Evolutionary conservation across 2,113 vertebrate genomes (phyloP), one percentile per base, ranked within the genome.

Genomic region (Talpa occidentalis): DNA sequence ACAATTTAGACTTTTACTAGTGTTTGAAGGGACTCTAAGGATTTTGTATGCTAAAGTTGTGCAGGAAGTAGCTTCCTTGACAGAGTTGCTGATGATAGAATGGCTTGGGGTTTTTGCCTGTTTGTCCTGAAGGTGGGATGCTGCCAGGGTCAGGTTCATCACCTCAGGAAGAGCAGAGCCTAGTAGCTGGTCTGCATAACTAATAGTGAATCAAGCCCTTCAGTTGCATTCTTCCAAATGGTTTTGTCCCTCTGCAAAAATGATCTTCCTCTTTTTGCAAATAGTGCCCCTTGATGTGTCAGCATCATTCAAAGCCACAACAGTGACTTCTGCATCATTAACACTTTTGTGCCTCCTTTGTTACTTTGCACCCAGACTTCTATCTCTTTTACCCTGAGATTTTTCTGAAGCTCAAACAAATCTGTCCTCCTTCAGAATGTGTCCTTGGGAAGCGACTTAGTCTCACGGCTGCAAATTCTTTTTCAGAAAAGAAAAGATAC

Each of bases 311-410:
- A 78, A 28, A 93, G 44, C 66, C 1, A 15, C 0, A n/a, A 6
- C 52, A 6, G 37, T 54, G 88, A 52, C 88, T 94, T 93, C 88
- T 81, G 60, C 82, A 32, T 88, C 67, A 19, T 80, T 22, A 74
- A 90, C 85, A 89, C 79, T 35, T 78, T 47, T 62, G 79, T 69
- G 66, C 47, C 74, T 73, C 40, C 94, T 94, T 85, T 92, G 94
- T 94, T 88, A 62, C 22, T 56, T 37, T 70, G 42, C 37, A 85
- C 60, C 52, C 88, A 52, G 47, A 8, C 62, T 92, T 47, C 56
- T n/a, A 0, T 56, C 80, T 93, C 17, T 67, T 44, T 87, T 66
- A 42, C 66, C 28, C 44, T 14, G 8, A 49, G 22, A 72, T 90
- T 70, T 54, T 82, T 54, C 42, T 44, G 52, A 80, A 72, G 30